phyloP scores from a whole-genome alignment of 2,113 vertebrate species.

The Variabilichromis moorii region DNA sequence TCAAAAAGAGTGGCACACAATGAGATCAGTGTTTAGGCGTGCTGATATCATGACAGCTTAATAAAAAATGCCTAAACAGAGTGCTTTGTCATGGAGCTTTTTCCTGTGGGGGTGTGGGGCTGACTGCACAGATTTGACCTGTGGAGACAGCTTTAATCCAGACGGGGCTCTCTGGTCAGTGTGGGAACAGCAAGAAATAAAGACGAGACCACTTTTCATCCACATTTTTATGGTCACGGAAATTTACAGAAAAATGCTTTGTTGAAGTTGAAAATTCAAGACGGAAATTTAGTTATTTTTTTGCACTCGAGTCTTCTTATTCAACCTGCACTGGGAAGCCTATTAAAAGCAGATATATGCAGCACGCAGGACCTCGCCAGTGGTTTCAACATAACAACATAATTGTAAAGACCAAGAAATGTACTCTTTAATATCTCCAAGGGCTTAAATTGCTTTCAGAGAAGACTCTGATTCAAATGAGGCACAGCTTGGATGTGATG shows the following conservation, averaged over 20 bases:
- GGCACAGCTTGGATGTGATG: neutral
- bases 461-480: neutral
- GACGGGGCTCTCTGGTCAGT: neutral
- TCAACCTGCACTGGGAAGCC: neutral
- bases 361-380: constrained; percentile 8
- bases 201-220: neutral
- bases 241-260: neutral
- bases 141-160: constrained; percentile 4
- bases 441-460: neutral
- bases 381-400: constrained; percentile 39
- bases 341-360: neutral
- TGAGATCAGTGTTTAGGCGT: constrained; percentile 59
- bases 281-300: neutral
- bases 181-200: neutral
- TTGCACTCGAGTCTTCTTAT: neutral
- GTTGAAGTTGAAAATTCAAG: neutral
- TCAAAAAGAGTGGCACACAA: constrained; percentile 57
- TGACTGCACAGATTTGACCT: constrained; percentile 63
- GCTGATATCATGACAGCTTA: constrained; percentile 40
- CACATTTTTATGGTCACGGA: neutral
- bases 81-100: constrained; percentile 55
- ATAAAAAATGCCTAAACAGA: constrained; percentile 31
- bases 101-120: constrained; percentile 40
- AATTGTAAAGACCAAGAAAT: neutral
- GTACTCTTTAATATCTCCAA: neutral